Conservation (phyloP, 2,797 vertebrate species). For the Tachyglossus aculeatus region DNA sequence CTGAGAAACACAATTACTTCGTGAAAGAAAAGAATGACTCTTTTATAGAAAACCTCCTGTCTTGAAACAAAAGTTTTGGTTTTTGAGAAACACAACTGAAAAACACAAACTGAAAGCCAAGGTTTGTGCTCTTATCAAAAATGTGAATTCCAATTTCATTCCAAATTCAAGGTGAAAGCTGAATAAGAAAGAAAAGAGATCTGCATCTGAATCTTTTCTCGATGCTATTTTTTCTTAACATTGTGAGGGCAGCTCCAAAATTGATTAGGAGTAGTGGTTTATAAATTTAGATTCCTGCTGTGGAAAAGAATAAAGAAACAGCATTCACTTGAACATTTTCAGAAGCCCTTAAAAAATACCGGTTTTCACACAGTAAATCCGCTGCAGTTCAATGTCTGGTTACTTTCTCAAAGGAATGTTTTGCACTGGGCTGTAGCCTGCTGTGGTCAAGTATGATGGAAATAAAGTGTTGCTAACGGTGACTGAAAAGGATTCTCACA, state of each 20-base stretch:
- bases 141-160: too few relatives aligned
- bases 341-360: constrained; percentile 79
- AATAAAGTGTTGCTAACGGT: constrained; percentile 79
- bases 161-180: too few relatives aligned
- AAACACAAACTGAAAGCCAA: too few relatives aligned
- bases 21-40: constrained; percentile 39
- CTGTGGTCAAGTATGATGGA: constrained; percentile 79
- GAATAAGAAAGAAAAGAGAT: constrained; percentile 27
- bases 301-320: constrained; percentile 75
- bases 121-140: too few relatives aligned
- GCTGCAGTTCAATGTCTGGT: constrained; percentile 67
- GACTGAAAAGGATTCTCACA: constrained; percentile 83
- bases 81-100: too few relatives aligned
- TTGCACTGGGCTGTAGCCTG: constrained; percentile 68
- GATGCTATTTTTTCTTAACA: constrained; percentile 37
- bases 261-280: constrained; percentile 59
- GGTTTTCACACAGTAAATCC: constrained; percentile 84
- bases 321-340: constrained; percentile 84
- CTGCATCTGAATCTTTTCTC: neutral
- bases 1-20: constrained; percentile 12
- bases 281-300: constrained; percentile 66
- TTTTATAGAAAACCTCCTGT: neutral
- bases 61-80: too few relatives aligned
- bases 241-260: constrained; percentile 45
- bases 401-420: constrained; percentile 77